phyloP scores from a whole-genome alignment of 2,113 vertebrate species.

The Gadus chalcogrammus region DNA sequence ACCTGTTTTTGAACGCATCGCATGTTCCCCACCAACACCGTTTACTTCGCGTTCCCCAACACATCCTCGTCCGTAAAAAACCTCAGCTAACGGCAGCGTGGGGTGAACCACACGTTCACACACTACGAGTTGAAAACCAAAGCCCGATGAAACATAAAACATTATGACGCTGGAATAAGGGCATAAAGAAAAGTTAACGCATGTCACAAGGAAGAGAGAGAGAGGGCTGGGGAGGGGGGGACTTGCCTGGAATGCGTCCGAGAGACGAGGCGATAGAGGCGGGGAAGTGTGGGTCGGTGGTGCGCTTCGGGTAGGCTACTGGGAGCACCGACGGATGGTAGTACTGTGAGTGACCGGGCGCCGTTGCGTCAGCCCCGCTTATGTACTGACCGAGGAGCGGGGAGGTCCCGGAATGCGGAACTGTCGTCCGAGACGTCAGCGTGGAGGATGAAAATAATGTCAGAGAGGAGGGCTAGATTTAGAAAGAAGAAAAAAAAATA shows the following conservation, averaged over 20 bases:
- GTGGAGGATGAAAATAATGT: constrained; percentile 62
- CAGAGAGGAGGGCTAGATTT: constrained; percentile 31
- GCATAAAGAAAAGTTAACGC: not conserved
- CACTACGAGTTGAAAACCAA: no score
- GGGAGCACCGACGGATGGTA: not conserved
- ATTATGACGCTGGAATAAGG: not conserved
- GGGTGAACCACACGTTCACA: no score
- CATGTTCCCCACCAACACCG: no score
- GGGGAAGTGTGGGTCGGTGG: constrained; percentile 39
- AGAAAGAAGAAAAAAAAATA: constrained; percentile 15
- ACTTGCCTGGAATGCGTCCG: constrained; percentile 63
- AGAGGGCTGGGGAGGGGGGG: not conserved
- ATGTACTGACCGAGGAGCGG: constrained; percentile 54
- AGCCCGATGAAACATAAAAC: no score
- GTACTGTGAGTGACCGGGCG: no score
- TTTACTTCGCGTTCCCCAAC: no score
- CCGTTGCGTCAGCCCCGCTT: no score
- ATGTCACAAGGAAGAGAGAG: not conserved
- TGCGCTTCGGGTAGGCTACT: constrained; percentile 52
- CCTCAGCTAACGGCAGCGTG: no score
- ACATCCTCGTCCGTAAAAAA: no score
- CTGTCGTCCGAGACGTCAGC: constrained; percentile 82
- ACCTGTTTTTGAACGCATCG: no score
- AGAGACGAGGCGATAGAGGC: constrained; percentile 37
- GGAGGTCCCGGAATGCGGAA: constrained; percentile 91